Percentiles rank a stretch among this genome's conserved stretches.
These are phyloP conservation scores for Aurelia coerulea DNA, from an alignment of 30 jellyfish, hydroid and myxozoan species.

Conservation along the genomic window DNA sequence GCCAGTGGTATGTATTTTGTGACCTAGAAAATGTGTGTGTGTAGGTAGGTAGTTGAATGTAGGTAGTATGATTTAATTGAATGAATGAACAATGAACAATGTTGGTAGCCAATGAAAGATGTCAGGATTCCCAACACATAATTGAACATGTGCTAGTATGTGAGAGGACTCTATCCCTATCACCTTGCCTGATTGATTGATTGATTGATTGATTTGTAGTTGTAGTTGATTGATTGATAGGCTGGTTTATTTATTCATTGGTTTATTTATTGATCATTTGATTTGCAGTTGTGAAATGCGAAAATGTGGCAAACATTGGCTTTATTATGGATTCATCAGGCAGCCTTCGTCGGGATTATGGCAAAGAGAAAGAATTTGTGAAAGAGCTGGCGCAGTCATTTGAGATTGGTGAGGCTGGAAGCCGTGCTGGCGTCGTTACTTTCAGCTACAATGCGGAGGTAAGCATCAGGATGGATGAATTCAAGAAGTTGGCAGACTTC, in stretches of 20 bases:
- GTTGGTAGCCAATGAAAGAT: no score
- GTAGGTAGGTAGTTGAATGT: no score
- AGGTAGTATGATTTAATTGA: no score
- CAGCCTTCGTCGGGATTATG: slow-evolving; percentile 52
- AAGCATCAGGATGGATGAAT: slow-evolving; percentile 19
- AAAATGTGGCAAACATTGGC: slow-evolving; percentile 38
- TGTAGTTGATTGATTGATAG: neutral
- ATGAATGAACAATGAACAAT: no score
- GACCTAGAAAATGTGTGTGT: no score
- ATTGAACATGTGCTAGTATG: no score
- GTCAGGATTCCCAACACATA: no score
- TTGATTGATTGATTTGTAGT: neutral
- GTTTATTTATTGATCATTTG: neutral
- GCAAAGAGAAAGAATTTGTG: slow-evolving; percentile 64
- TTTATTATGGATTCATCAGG: slow-evolving; percentile 73
- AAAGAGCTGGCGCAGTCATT: slow-evolving; percentile 20
- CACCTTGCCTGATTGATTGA: no score
- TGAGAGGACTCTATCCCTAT: no score
- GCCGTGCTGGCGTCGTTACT: slow-evolving; percentile 46
- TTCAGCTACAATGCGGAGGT: slow-evolving; percentile 47
- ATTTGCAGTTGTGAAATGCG: neutral
- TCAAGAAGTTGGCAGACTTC: slow-evolving; percentile 5
- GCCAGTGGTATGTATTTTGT: slow-evolving; percentile 49
- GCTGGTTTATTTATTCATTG: no score
- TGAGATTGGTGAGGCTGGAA: slow-evolving; percentile 5